These are phyloP conservation scores for Corythornis vintsioides DNA, from an alignment of 2,113 vertebrate species.

Conservation along the genomic window DNA sequence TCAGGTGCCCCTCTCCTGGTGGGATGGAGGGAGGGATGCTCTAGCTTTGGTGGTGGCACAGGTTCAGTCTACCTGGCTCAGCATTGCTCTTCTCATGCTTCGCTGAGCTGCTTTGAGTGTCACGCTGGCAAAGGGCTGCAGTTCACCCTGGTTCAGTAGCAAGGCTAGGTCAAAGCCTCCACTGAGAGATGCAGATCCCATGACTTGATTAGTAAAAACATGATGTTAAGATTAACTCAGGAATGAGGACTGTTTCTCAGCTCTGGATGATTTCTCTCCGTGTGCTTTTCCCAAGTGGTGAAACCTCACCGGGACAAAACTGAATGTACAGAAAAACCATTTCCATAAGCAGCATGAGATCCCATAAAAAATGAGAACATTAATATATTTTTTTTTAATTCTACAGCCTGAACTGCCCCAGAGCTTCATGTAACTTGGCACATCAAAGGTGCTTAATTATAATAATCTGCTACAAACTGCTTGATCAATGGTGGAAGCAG, in stretches of 20 bases:
- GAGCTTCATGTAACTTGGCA: background rate
- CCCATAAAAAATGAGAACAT: background rate
- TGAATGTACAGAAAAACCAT: background rate
- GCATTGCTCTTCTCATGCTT: background rate
- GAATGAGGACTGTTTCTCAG: background rate
- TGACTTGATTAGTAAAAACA: background rate
- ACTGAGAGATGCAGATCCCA: background rate
- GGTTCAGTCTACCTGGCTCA: background rate
- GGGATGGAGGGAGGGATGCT: background rate
- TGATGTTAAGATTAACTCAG: background rate
- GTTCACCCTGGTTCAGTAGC: background rate
- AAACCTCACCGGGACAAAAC: background rate
- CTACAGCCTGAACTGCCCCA: background rate
- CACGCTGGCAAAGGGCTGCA: fast-evolving
- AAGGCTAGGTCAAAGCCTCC: background rate
- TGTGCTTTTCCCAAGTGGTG: background rate
- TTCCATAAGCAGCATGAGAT: background rate
- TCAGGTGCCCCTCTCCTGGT: background rate
- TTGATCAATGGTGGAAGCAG: background rate
- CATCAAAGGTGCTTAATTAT: slow-evolving; percentile 27
- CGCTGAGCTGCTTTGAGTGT: background rate
- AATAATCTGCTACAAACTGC: slow-evolving; percentile 34
- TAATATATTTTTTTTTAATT: background rate
- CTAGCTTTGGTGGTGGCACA: background rate
- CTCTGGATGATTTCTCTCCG: background rate